A percentile compares a stretch with the other conserved stretches of the same genome.
These are phyloP conservation scores for Phalloptychus januarius DNA, from an alignment of 2,797 vertebrate species.

Conservation along the genomic window DNA sequence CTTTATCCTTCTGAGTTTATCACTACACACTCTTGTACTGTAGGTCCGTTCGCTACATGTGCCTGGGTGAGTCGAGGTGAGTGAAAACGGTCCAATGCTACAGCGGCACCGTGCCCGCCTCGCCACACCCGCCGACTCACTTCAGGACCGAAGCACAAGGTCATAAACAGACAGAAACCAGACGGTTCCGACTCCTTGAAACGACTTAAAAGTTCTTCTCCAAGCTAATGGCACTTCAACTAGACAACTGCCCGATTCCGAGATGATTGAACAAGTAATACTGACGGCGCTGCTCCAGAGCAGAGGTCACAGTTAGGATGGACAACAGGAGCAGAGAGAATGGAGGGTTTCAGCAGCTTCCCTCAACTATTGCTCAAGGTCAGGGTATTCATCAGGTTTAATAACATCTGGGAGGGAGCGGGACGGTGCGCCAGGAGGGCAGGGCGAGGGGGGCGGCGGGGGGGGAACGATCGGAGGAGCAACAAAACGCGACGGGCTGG, in stretches of 20 bases:
- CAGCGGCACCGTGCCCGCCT: conserved; percentile 65
- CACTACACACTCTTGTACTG: conserved; percentile 20
- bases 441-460: no score
- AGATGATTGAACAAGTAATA: conserved; percentile 72
- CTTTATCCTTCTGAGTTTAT: conserved; percentile 50
- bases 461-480: no score
- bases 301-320: conserved; percentile 68
- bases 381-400: conserved; percentile 43
- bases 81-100: conserved; percentile 60
- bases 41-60: conserved; percentile 56
- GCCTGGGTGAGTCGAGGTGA: conserved; percentile 37
- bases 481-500: no score
- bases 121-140: conserved; percentile 9
- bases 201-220: conserved; percentile 32
- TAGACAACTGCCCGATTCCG: conserved; percentile 32
- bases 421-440: conserved; percentile 12
- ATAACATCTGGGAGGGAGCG: conserved; percentile 39
- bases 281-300: conserved; percentile 66
- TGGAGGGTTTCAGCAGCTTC: conserved; percentile 50
- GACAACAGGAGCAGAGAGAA: conserved; percentile 62
- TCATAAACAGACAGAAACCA: conserved; percentile 19
- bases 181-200: conserved; percentile 27
- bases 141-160: conserved; percentile 21
- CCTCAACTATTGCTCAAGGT: conserved; percentile 66
- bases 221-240: conserved; percentile 40